Percentiles rank a stretch among this genome's conserved stretches.
These are phyloP conservation scores for Thalassaphorura encarpata DNA, from an alignment of 1,140 invertebrate species.

Conservation along the genomic window DNA sequence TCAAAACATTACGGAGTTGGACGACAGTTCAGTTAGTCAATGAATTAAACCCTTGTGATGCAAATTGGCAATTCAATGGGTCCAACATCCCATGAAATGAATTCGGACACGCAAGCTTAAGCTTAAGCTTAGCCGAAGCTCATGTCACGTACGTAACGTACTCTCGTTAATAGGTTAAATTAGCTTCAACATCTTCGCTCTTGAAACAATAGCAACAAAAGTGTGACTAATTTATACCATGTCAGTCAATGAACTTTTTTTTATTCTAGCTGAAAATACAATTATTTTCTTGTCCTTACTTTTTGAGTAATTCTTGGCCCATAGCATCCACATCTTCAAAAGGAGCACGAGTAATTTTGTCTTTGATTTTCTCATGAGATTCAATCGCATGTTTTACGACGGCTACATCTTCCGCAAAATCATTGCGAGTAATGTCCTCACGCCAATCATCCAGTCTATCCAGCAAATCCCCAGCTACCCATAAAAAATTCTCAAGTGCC, in stretches of 20 bases:
- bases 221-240: neutral
- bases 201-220: neutral
- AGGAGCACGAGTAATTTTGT: conserved; percentile 83
- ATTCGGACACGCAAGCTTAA: too few relatives aligned
- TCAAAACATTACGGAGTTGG: too few relatives aligned
- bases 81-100: too few relatives aligned
- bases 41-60: too few relatives aligned
- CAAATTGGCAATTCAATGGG: too few relatives aligned
- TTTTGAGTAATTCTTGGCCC: conserved; percentile 55
- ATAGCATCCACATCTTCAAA: conserved; percentile 79
- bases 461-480: conserved; percentile 83
- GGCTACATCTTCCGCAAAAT: conserved; percentile 83
- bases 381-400: conserved; percentile 83
- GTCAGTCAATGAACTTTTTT: neutral
- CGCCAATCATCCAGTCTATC: conserved; percentile 83
- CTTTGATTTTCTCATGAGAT: conserved; percentile 86
- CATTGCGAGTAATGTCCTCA: conserved; percentile 78
- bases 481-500: conserved; percentile 88
- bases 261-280: neutral
- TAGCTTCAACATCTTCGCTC: neutral
- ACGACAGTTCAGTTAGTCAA: too few relatives aligned
- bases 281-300: conserved; percentile 43
- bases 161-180: neutral
- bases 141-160: too few relatives aligned
- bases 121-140: too few relatives aligned